Evolutionary conservation across 2,888 invertebrate species (phyloP).

Genomic region (Eurytoma californica): DNA sequence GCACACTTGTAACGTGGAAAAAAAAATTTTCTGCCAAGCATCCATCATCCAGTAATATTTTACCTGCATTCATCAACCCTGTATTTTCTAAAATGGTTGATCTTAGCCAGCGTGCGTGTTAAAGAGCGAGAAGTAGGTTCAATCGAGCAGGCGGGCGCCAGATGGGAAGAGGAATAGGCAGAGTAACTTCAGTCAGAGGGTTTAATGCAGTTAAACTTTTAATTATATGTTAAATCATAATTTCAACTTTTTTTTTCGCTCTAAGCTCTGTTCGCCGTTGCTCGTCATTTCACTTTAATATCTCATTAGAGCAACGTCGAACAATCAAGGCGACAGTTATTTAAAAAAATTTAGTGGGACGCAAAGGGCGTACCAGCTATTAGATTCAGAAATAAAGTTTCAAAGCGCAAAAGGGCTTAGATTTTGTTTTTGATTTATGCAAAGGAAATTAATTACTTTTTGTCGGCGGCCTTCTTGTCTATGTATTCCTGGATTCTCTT

Average conservation of each 20-base stretch:
- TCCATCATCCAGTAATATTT: slow-evolving; percentile 12
- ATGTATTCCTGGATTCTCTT: slow-evolving; percentile 65
- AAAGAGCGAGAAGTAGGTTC: slow-evolving; percentile 25
- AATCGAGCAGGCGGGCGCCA: slow-evolving; percentile 32
- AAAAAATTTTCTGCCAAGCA: background rate
- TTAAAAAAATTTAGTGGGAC: background rate
- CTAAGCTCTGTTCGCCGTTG: background rate
- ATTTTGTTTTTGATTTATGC: no score
- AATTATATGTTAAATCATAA: slow-evolving; percentile 7
- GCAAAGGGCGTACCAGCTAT: no score
- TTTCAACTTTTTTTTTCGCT: background rate
- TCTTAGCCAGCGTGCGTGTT: slow-evolving; percentile 43
- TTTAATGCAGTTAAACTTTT: slow-evolving; percentile 45
- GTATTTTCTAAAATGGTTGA: slow-evolving; percentile 30
- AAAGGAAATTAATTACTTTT: slow-evolving; percentile 62
- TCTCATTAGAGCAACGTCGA: background rate
- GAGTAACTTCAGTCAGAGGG: slow-evolving; percentile 45
- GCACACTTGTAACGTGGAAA: background rate
- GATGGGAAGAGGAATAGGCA: slow-evolving; percentile 23
- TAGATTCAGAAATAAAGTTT: no score
- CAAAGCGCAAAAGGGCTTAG: no score
- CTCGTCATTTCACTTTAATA: background rate
- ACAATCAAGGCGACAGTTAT: background rate
- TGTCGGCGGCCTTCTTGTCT: slow-evolving; percentile 64
- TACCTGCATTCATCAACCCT: slow-evolving; percentile 48